Base-by-base conservation (phyloP, 2,888 invertebrate genomes). In the Flabesymbios commensalis region DNA sequence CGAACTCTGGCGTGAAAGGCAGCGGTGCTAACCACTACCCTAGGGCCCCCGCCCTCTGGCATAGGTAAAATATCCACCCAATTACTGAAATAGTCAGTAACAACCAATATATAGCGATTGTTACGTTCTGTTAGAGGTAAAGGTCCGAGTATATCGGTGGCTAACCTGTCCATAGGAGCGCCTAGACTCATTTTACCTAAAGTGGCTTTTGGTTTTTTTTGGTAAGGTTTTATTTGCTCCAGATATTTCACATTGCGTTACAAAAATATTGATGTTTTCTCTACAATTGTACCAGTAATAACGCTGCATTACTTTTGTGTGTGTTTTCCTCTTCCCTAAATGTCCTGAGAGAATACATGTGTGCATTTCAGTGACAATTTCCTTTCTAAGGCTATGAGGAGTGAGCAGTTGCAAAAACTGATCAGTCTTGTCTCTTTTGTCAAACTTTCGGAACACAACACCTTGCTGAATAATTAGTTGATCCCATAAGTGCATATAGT, bases 1-100 rank as follows among this genome's bases (percentile, higher is more conserved):
- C n/a, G n/a, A n/a, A n/a, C n/a, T n/a, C n/a, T n/a, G n/a, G n/a
- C n/a, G n/a, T n/a, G n/a, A n/a, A n/a, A n/a, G n/a, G n/a, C n/a
- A n/a, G n/a, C n/a, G n/a, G n/a, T n/a, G n/a, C n/a, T n/a, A n/a
- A n/a, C n/a, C n/a, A n/a, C n/a, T n/a, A n/a, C n/a, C n/a, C n/a
- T n/a, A n/a, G n/a, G n/a, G n/a, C n/a, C n/a, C n/a, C n/a, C n/a
- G n/a, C n/a, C n/a, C n/a, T n/a, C n/a, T n/a, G n/a, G n/a, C n/a
- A n/a, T n/a, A n/a, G 68, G 48, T 17, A 64, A 47, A 32, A 61
- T 32, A 19, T 67, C 66, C 3, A 52, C 53, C 68, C 68, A 67
- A 32, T 61, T 69, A n/a, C 48, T 59, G 42, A 71, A 69, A 49
- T 62, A 45, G 39, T 71, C 68, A 2, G 53, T 66, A 1, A 67